Conservation (phyloP, 2,797 vertebrate species). For the Vultur gryphus region DNA sequence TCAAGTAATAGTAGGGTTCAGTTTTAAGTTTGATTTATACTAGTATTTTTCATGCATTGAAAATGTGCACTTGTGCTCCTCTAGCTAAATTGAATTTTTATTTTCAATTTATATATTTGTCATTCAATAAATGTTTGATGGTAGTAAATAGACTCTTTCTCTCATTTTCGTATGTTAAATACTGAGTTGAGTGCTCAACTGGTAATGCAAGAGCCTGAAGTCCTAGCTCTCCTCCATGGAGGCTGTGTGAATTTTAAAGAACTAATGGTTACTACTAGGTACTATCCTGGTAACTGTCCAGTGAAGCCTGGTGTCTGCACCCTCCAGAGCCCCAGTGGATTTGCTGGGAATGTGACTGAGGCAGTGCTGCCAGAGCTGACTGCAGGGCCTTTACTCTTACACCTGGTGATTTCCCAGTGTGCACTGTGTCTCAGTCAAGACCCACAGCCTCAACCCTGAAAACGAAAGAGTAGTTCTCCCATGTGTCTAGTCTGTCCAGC, state of each 20-base stretch:
- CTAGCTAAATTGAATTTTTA: constrained; percentile 5
- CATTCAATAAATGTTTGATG: not conserved
- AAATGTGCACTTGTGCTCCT: not conserved
- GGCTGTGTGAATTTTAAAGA: not conserved
- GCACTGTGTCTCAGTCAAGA: not conserved
- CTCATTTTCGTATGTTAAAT: not conserved
- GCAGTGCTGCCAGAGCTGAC: not conserved
- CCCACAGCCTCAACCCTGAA: not conserved
- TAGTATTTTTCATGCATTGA: not conserved
- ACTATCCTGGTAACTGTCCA: not conserved
- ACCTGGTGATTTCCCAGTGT: not conserved
- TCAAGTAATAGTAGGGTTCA: not conserved
- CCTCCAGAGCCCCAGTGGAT: not conserved
- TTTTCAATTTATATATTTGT: constrained; percentile 2
- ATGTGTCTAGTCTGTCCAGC: not conserved
- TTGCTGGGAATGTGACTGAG: not conserved
- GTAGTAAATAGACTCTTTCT: not conserved
- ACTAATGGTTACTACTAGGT: too few relatives aligned
- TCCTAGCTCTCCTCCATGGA: not conserved
- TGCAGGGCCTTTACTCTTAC: not conserved
- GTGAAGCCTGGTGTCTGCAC: not conserved
- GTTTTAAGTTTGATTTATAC: not conserved
- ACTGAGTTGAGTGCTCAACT: not conserved
- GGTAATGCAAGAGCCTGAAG: not conserved
- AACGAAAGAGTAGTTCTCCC: not conserved